A percentile compares a stretch with the other conserved stretches of the same genome.
Evolutionary conservation across 2,113 vertebrate species (phyloP).

Genomic region (Machaerirhynchus nigripectus): DNA sequence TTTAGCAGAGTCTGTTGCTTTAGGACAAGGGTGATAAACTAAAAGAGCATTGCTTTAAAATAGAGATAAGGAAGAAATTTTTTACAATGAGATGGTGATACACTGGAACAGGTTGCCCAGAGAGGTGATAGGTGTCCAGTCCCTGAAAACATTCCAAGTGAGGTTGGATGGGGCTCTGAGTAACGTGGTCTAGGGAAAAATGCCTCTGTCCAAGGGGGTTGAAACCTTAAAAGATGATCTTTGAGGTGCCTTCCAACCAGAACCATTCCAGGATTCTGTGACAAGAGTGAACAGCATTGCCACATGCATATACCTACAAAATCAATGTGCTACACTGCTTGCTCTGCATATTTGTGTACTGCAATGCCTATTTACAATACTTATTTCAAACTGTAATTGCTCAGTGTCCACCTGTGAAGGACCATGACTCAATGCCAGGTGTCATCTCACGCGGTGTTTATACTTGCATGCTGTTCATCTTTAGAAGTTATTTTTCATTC

Average conservation of each 20-base stretch:
- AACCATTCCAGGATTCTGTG: not conserved
- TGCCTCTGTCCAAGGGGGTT: accelerated
- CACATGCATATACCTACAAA: not conserved
- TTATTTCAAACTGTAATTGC: not conserved
- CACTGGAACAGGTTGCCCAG: not conserved
- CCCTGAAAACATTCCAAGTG: not conserved
- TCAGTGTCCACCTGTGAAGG: not conserved
- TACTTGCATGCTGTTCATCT: not conserved
- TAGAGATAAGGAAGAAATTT: not conserved
- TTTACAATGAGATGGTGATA: not conserved
- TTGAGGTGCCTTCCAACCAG: not conserved
- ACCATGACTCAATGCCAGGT: not conserved
- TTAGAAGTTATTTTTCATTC: not conserved
- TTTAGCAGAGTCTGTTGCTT: not conserved
- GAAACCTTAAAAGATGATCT: not conserved
- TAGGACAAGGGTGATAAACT: not conserved
- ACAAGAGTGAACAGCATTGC: not conserved
- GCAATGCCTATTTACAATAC: not conserved
- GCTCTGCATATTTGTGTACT: not conserved
- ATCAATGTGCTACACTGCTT: not conserved
- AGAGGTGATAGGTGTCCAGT: not conserved
- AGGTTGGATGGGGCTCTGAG: not conserved
- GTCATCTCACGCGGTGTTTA: not conserved
- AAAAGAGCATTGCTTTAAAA: not conserved
- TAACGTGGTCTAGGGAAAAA: not conserved